A percentile compares a stretch with the other conserved stretches of the same genome.
Evolutionary conservation across 2,797 vertebrate genomes (phyloP).

Genomic region (Triplophysa bombifrons): DNA sequence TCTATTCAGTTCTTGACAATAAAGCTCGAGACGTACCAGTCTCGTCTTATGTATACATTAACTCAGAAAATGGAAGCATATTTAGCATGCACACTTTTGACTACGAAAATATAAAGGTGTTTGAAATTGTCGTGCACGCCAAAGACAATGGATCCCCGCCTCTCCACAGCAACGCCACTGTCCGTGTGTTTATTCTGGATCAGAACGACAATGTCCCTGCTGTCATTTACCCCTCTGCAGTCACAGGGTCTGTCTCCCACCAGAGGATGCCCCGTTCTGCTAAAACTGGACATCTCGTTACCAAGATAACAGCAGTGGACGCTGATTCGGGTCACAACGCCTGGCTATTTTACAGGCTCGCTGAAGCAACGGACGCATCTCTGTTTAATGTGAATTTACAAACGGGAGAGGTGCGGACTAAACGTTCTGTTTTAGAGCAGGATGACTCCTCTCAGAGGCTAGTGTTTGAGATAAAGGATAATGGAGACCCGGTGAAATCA

Average conservation of each 20-base stretch:
- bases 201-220: constrained; percentile 62
- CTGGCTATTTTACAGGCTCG: constrained; percentile 64
- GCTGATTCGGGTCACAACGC: constrained; percentile 78
- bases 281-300: constrained; percentile 73
- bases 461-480: constrained; percentile 61
- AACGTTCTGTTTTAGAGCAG: constrained; percentile 65
- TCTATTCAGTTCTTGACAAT: constrained; percentile 66
- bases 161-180: constrained; percentile 53
- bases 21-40: constrained; percentile 36
- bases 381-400: constrained; percentile 65
- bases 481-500: constrained; percentile 58
- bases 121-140: constrained; percentile 56
- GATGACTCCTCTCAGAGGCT: constrained; percentile 63
- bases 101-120: constrained; percentile 61
- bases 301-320: constrained; percentile 77
- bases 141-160: constrained; percentile 59
- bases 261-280: constrained; percentile 66
- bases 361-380: constrained; percentile 56
- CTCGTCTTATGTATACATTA: constrained; percentile 57
- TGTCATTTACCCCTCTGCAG: constrained; percentile 58
- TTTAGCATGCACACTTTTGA: constrained; percentile 68
- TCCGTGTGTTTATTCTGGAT: constrained; percentile 61
- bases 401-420: constrained; percentile 70
- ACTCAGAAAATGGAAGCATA: constrained; percentile 60
- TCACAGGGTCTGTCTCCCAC: constrained; percentile 55